These are phyloP conservation scores for Drosophila nikananu DNA, from an alignment of 1,140 invertebrate species.

Conservation along the genomic window DNA sequence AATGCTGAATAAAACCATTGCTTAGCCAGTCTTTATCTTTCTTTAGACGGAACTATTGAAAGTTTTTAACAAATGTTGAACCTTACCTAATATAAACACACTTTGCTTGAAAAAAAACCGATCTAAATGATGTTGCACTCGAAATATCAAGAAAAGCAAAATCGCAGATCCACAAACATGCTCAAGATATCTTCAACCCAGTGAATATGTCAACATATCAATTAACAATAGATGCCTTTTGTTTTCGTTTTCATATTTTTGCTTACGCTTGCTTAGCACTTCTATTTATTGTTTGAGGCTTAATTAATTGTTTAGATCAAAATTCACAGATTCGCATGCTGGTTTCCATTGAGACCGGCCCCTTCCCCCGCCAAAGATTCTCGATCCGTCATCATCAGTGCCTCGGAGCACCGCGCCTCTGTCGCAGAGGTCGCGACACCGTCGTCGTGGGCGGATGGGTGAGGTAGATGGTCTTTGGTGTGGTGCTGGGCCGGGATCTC, in stretches of 20 bases:
- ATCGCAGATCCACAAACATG: not conserved
- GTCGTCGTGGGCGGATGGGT: conserved; percentile 60
- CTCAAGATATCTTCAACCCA: not conserved
- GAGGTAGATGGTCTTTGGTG: conserved; percentile 66
- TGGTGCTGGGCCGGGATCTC: conserved; percentile 50
- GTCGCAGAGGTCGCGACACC: conserved; percentile 10
- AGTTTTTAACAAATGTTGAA: not conserved
- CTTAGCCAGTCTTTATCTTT: not conserved
- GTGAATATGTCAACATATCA: conserved; percentile 16
- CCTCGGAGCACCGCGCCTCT: conserved; percentile 14
- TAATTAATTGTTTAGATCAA: conserved; percentile 76
- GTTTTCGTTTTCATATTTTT: conserved; percentile 29
- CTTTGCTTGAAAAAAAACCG: not conserved
- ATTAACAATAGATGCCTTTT: conserved; percentile 24
- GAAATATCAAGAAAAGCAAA: not conserved
- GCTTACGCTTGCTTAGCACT: conserved; percentile 53
- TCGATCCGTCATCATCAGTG: conserved; percentile 7
- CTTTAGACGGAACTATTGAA: not conserved
- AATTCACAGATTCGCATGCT: conserved; percentile 66
- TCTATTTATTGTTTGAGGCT: conserved; percentile 66
- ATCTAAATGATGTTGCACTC: not conserved
- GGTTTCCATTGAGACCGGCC: conserved; percentile 21
- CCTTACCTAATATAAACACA: not conserved
- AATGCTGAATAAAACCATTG: no score
- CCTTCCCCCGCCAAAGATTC: conserved; percentile 13